Base-by-base conservation (phyloP, 2,113 vertebrate species). In the Ibidorhyncha struthersii region DNA sequence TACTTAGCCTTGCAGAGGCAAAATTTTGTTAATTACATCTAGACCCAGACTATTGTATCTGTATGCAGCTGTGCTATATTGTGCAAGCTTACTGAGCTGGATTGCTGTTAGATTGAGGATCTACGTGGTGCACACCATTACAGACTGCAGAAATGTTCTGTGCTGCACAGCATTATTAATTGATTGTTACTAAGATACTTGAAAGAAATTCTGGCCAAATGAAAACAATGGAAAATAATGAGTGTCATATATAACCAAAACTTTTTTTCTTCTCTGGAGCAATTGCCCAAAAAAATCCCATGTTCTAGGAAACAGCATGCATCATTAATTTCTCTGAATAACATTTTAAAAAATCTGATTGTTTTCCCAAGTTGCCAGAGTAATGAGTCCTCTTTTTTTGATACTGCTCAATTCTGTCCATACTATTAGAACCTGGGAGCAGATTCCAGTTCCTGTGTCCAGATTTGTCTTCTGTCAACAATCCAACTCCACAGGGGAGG, bases 401-500 rank as follows among this genome's bases (percentile, higher is more conserved):
- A 34, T 27, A 23, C 12, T 73, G 40, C 7, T 11, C 10, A n/a
- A 26, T 69, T 89, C 27, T 73, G 29, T 73, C 63, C 29, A 45
- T n/a, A 38, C 22, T 47, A 8, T 52, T 27, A 40, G 63, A 80
- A 52, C 15, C 23, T 36, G 10, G 40, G 40, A 91, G 22, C 21
- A 50, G 18, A 66, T 62, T 88, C 17, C 20, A 61, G 4, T 70
- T 73, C 17, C 34, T 61, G 3, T 67, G 66, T 77, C 38, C 32
- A 47, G 9, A 82, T 59, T 90, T 82, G 34, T 83, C 10, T 32
- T 58, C 5, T 74, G 7, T 71, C 55, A 74, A 25, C 23, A 53
- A 17, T 17, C 36, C 12, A 79, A 0, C 18, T 38, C 10, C 15
- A 12, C 14, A 4, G 0, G 14, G 16, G 13, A 74, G 47, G 25